phyloP scores from a whole-genome alignment of 2,113 vertebrate species.

The Colossoma macropomum region DNA sequence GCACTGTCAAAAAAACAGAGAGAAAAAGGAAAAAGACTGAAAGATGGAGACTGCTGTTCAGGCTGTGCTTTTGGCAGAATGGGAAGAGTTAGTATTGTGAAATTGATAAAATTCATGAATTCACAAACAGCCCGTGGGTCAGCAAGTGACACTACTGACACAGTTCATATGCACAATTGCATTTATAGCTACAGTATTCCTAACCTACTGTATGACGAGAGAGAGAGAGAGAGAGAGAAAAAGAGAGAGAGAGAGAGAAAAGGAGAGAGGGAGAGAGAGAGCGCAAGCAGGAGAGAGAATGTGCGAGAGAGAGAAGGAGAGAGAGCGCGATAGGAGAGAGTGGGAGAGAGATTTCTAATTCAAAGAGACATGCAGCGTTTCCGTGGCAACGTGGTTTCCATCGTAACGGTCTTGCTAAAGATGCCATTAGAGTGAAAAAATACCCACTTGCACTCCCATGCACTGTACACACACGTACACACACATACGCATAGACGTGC shows the following conservation, averaged over 20 bases:
- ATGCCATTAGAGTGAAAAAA: slow-evolving; percentile 81
- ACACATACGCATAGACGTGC: not conserved
- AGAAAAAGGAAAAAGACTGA: slow-evolving; percentile 16
- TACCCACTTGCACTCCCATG: slow-evolving; percentile 67
- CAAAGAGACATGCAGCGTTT: slow-evolving; percentile 82
- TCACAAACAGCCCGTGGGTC: slow-evolving; percentile 18
- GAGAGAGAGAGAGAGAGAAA: not conserved
- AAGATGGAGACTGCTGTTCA: not conserved
- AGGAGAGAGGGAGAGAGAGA: slow-evolving; percentile 43
- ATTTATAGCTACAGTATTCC: slow-evolving; percentile 21
- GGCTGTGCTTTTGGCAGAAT: not conserved
- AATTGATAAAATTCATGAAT: not conserved
- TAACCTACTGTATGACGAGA: not conserved
- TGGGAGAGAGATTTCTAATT: slow-evolving; percentile 80
- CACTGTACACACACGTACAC: slow-evolving; percentile 62
- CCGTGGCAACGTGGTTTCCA: slow-evolving; percentile 83
- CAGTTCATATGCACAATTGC: slow-evolving; percentile 17
- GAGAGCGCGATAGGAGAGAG: slow-evolving; percentile 37
- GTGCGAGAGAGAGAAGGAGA: slow-evolving; percentile 57
- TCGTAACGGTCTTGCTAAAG: slow-evolving; percentile 78
- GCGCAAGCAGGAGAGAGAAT: slow-evolving; percentile 46
- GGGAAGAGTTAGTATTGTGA: not conserved
- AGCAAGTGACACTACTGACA: slow-evolving; percentile 16
- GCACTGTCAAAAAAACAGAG: slow-evolving; percentile 65
- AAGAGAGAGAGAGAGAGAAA: slow-evolving; percentile 60